Evolutionary conservation across 2,797 vertebrate species (phyloP), one percentile per base, ranked within the genome.

Genomic region (Hybognathus amarus): DNA sequence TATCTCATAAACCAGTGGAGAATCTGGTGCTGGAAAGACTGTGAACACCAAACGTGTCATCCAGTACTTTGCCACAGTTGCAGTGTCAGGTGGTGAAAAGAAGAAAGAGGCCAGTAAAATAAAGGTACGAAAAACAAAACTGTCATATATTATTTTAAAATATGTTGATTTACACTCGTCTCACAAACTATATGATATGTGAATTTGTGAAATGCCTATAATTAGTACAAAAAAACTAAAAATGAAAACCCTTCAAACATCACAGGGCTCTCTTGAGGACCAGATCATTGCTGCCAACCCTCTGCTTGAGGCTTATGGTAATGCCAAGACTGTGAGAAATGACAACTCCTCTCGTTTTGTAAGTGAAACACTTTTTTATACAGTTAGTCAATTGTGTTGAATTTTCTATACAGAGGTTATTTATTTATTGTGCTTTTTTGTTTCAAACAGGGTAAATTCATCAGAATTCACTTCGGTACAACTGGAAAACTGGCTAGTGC

Each of bases 341-440:
- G 97, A 97, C 94, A 97, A 97, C 91, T 97, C 96, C 13, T 97
- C 96, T 7, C 96, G 96, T 56, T 97, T 97, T 88, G 96, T 94
- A 90, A 94, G 93, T 95, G 10, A 2, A 77, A 13, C 0, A 40
- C 9, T n/a, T 75, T n/a, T 2, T 38, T 27, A 24, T 76, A 33
- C 30, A 33, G 17, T 20, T 47, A 1, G 24, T 47, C 6, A 42
- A 0, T 33, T 73, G 2, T 50, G 15, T 11, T 71, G 1, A 0
- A 4, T 24, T 27, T 70, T 47, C n/a, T 67, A 38, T 38, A 38
- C 9, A 40, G 4, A 20, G 5, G 13, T 40, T 18, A 5, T 24
- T 63, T 27, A 30, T 80, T 33, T 33, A 33, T 33, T 33, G 30
- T 33, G 30, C 2, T 2, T 33, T 33, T 33, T 33, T 33, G 30